Conservation (phyloP, 2,888 invertebrate genomes). For the Blomia tropicalis region DNA sequence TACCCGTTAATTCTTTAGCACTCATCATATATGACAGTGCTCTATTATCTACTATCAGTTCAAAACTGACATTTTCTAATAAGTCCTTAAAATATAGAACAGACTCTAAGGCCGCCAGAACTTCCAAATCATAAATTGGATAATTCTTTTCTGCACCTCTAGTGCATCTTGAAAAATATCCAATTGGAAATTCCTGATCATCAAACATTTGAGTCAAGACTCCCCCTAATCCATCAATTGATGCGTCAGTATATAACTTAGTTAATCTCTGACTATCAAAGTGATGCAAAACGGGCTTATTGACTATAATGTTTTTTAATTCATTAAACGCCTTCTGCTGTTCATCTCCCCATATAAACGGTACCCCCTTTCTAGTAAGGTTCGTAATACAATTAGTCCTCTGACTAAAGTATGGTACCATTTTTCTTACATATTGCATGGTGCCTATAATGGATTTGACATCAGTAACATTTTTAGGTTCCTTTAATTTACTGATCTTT, state of each 20-base stretch:
- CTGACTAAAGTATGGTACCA: no score
- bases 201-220: neutral
- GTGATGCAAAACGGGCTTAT: neutral
- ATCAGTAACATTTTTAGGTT: no score
- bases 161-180: neutral
- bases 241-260: neutral
- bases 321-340: neutral
- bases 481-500: no score
- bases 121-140: neutral
- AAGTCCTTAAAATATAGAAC: neutral
- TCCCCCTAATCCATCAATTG: neutral
- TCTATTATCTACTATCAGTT: neutral
- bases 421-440: no score
- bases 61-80: neutral
- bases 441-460: no score
- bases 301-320: neutral
- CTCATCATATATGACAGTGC: neutral
- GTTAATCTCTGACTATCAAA: neutral
- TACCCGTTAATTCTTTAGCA: neutral
- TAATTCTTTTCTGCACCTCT: neutral
- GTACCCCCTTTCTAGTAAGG: neutral
- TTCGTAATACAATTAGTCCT: no score
- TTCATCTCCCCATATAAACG: neutral
- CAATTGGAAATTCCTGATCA: neutral
- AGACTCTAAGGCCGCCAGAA: neutral